Evolutionary conservation across 2,888 invertebrate species (phyloP), one percentile per base, ranked within the genome.

Genomic region (Cylloceria caligata): DNA sequence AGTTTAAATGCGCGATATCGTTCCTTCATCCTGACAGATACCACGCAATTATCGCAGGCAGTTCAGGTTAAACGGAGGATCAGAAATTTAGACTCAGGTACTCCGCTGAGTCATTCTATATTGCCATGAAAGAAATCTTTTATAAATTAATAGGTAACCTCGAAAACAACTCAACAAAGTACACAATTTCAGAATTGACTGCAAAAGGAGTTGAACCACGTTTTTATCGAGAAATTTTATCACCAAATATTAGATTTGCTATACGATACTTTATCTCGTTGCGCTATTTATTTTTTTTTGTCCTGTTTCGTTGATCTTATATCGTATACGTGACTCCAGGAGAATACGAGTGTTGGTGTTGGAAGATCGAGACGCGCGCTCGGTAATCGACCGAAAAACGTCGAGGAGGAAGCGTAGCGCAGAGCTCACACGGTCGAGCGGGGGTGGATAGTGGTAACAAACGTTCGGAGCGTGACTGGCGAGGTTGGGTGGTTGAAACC

Each of bases 391-490:
- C 19, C 57, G 60, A 78, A 65, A 82, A 74, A 82, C 78, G 67
- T 77, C 49, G 73, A 73, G 39, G 74, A 73, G 65, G 62, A 36
- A 68, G 34, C 45, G 57, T 30, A 11, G 47, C n/a, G 42, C 16
- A 47, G 68, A 69, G 49, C 71, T 72, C 57, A 39, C 57, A 57
- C 71, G 39, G 9, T 42, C 39, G 27, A 27, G 16, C 65, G 68
- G 42, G 69, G 74, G 47, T 65, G 81, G 78, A 78, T 82, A 71
- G 81, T 78, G 81, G 78, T 82, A 82, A 82, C 78, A 82, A 78
- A 82, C 81, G 81, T 82, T 78, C 78, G 36, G 81, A 82, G 81
- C 81, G 81, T 82, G 81, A 82, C 81, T 82, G 64, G 81, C 78
- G 74, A 72, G 52, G 71, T 45, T 45, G 81, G 79, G 71, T 71